Evolutionary conservation across 2,113 vertebrate species (phyloP).

Genomic region (Chaetops frenatus): DNA sequence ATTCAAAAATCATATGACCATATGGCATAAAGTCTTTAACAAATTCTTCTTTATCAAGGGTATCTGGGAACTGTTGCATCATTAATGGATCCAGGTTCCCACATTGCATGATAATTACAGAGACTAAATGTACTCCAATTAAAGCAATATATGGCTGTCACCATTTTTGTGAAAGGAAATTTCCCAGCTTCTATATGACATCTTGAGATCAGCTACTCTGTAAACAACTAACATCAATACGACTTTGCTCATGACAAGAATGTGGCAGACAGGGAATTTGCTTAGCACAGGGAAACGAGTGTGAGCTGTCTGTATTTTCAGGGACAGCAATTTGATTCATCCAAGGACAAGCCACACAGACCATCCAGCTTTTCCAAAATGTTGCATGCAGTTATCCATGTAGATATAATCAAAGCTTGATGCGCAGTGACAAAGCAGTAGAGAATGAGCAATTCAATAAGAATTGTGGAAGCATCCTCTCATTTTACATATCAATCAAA

Average conservation of each 20-base stretch:
- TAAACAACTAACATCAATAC: background rate
- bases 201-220: slow-evolving; percentile 9
- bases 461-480: background rate
- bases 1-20: background rate
- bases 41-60: background rate
- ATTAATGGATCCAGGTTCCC: background rate
- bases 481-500: background rate
- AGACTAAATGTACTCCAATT: background rate
- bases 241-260: slow-evolving; percentile 11
- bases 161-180: background rate
- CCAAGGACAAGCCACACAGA: background rate
- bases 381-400: background rate
- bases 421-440: background rate
- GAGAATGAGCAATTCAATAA: background rate
- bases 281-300: background rate
- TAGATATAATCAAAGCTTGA: background rate
- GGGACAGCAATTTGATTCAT: background rate
- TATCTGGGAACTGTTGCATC: background rate
- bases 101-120: background rate
- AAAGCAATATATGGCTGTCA: slow-evolving; percentile 1
- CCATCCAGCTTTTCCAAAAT: background rate
- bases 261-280: slow-evolving; percentile 7
- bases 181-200: slow-evolving; percentile 9
- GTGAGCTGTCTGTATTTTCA: background rate
- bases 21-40: background rate